A percentile compares a stretch with the other conserved stretches of the same genome.
phyloP scores from a whole-genome alignment of 2,797 vertebrate genomes.

The Pipistrellus kuhlii region DNA sequence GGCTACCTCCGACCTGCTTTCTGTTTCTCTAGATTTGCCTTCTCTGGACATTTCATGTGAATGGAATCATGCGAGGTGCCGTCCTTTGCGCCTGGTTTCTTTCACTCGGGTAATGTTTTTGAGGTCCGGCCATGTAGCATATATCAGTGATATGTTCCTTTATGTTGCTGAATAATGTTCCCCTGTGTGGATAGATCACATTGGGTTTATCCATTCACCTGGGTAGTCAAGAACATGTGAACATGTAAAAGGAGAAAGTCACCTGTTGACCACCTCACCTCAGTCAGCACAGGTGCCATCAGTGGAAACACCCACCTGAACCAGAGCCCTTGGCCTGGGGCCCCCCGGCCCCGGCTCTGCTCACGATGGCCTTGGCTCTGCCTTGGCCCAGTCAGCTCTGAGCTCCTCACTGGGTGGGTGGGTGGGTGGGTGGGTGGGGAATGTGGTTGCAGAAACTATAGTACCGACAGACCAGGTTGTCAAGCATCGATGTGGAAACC shows the following conservation, averaged over 20 bases:
- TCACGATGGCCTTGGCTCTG: neutral
- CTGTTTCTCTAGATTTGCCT: neutral
- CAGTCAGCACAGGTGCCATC: neutral
- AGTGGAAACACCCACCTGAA: neutral
- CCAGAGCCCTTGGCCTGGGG: neutral
- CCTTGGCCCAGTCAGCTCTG: neutral
- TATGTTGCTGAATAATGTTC: neutral
- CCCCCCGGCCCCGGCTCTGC: neutral
- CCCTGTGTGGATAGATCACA: neutral
- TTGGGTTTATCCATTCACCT: neutral
- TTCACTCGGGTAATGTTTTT: neutral
- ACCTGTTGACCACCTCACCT: neutral
- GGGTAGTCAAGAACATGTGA: neutral
- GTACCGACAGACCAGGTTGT: slow-evolving; percentile 47
- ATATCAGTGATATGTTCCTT: neutral
- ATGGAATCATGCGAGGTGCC: rapidly evolving
- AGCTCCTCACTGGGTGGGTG: slow-evolving; percentile 37
- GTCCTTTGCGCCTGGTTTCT: neutral
- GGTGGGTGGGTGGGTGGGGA: slow-evolving; percentile 1
- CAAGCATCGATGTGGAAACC: slow-evolving; percentile 79
- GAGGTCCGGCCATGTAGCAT: neutral
- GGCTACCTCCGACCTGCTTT: neutral
- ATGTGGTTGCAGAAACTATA: slow-evolving; percentile 58
- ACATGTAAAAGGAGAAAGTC: neutral
- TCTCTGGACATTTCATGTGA: neutral